Evolutionary conservation across 2,113 vertebrate species (phyloP).

Genomic region (Heloderma charlesbogerti): DNA sequence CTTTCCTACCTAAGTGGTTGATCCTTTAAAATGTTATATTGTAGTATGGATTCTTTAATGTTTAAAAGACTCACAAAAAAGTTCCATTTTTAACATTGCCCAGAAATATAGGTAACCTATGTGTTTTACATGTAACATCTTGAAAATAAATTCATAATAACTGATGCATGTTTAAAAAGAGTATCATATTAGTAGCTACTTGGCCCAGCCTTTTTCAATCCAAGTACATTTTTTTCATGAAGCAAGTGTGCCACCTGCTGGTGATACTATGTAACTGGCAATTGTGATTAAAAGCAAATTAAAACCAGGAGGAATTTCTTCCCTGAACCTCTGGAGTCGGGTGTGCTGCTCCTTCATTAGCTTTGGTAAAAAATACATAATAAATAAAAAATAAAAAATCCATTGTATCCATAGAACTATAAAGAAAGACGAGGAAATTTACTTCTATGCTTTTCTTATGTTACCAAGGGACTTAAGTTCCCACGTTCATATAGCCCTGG

Average conservation of each 20-base stretch:
- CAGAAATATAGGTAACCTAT: neutral
- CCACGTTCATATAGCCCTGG: neutral
- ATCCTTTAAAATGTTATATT: neutral
- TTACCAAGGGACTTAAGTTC: neutral
- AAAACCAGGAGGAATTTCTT: neutral
- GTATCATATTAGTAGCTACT: conserved; percentile 7
- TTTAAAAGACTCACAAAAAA: neutral
- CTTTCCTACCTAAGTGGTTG: neutral
- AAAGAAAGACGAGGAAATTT: neutral
- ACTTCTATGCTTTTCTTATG: neutral
- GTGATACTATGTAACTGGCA: conserved; percentile 17
- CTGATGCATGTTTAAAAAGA: conserved; percentile 4
- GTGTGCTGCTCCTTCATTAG: neutral
- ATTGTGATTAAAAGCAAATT: neutral
- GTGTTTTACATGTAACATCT: neutral
- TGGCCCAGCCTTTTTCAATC: conserved; percentile 6
- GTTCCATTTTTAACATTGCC: neutral
- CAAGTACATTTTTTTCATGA: conserved; percentile 19
- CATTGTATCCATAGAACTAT: neutral
- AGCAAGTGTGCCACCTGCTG: conserved; percentile 74
- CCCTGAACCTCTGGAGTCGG: neutral
- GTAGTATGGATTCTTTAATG: neutral
- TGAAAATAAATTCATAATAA: conserved; percentile 12
- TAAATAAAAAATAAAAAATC: too few species aligned
- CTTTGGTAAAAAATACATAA: neutral